Conservation (phyloP, 64 coral and sea anemone genomes). For the Pocillopora verrucosa region DNA sequence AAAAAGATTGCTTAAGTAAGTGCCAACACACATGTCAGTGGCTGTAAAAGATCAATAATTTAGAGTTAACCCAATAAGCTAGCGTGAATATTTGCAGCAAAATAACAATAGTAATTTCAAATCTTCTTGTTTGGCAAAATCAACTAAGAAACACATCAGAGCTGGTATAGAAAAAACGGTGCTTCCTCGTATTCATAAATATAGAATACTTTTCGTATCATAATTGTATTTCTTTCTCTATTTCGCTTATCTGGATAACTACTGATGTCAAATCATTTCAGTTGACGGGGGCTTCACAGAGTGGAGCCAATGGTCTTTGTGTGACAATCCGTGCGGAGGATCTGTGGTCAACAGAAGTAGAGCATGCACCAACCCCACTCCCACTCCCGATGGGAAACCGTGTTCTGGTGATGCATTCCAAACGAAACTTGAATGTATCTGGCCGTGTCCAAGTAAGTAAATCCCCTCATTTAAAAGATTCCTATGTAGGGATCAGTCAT, state of each 20-base stretch:
- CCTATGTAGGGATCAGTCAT: no score
- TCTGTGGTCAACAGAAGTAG: constrained; percentile 87
- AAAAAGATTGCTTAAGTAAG: constrained; percentile 89
- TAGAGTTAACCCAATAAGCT: no score
- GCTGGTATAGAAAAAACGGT: no score
- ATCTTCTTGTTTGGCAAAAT: no score
- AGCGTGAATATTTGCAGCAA: no score
- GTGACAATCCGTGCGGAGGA: constrained; percentile 91
- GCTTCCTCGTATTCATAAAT: no score
- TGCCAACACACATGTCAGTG: not conserved
- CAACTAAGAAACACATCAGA: no score
- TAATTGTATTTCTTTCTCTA: no score
- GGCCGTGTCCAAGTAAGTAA: constrained; percentile 90
- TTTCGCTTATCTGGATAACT: no score
- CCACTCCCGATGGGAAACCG: constrained; percentile 67
- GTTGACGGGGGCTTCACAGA: constrained; percentile 89
- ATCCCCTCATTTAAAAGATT: not conserved
- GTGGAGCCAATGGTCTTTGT: constrained; percentile 98
- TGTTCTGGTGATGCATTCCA: constrained; percentile 63
- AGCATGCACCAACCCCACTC: constrained; percentile 79
- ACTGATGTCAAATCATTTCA: not conserved
- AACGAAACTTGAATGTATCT: constrained; percentile 89
- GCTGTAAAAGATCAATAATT: no score
- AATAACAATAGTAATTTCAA: no score
- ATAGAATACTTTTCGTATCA: no score